Evolutionary conservation across 2,113 vertebrate genomes (phyloP), one percentile per base, ranked within the genome.

Genomic region (Hemibagrus wyckioides): DNA sequence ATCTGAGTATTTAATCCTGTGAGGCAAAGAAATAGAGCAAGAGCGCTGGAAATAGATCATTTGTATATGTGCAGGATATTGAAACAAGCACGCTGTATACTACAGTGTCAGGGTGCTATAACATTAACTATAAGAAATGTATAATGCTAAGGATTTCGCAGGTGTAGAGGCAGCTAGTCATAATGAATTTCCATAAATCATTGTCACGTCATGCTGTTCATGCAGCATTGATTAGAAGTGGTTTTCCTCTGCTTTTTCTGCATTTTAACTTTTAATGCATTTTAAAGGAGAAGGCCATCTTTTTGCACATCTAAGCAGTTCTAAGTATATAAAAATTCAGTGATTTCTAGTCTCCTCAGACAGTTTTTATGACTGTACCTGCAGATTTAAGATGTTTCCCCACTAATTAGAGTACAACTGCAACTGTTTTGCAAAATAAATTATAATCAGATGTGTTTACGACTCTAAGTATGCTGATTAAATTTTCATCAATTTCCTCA

Each of bases 11-110:
- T 91, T 88, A 87, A 89, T 89, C 65, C 21, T 65, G 85, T 85
- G 6, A 73, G 83, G 73, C 59, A 76, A 82, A 65, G 79, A 80
- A 86, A 28, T 36, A 48, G 50, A 44, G 88, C 87, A 71, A 75
- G 76, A n/a, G 82, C 41, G 57, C 73, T 33, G 10, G 28, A 30
- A 73, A 33, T 44, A 87, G 75, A 88, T 61, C 63, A 79, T 91
- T 84, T 91, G 13, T n/a, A 25, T 48, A 76, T 85, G 82, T 87
- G 85, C 23, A 90, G 90, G 91, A 94, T 93, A 94, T 93, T 93
- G 92, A 91, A 95, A 93, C 81, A 87, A 90, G 82, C 90, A 85
- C 91, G 90, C 94, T 94, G 93, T 90, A 92, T 92, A 90, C 44
- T 52, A 91, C 9, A 84, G 89, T 85, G 89, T 87, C 89, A 90